Evolutionary conservation across 1,140 invertebrate genomes (phyloP).

Genomic region (Drosophila watanabei): DNA sequence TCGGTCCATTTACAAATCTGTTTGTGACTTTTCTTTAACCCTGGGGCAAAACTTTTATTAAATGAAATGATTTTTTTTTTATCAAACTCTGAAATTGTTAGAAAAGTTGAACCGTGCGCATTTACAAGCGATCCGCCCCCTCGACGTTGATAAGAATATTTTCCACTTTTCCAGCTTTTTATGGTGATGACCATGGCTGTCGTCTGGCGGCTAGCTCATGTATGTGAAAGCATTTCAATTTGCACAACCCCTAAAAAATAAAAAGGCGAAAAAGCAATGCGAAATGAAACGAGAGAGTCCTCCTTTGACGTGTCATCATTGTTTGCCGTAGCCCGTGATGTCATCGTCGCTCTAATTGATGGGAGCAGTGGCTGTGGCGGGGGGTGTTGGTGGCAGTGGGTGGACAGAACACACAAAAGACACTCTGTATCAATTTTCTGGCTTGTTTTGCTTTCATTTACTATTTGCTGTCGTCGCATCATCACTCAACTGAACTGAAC

Average conservation of each 20-base stretch:
- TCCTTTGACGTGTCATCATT: slow-evolving; percentile 50
- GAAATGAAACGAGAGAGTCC: slow-evolving; percentile 27
- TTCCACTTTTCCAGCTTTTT: slow-evolving; percentile 45
- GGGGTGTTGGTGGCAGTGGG: background rate
- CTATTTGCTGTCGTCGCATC: slow-evolving; percentile 55
- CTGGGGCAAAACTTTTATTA: background rate
- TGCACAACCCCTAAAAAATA: slow-evolving; percentile 23
- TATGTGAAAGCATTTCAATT: slow-evolving; percentile 60
- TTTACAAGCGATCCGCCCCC: slow-evolving; percentile 12
- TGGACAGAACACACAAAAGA: slow-evolving; percentile 30
- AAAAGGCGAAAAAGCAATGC: slow-evolving; percentile 11
- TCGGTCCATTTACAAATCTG: background rate
- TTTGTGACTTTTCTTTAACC: background rate
- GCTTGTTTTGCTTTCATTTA: slow-evolving; percentile 62
- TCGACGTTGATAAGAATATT: slow-evolving; percentile 32
- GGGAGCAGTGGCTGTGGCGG: slow-evolving; percentile 6
- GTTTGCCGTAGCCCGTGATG: slow-evolving; percentile 36
- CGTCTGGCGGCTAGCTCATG: slow-evolving; percentile 30
- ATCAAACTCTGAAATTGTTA: slow-evolving; percentile 6
- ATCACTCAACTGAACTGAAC: slow-evolving; percentile 23
- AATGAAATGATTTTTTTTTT: background rate
- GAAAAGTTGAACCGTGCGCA: slow-evolving; percentile 17
- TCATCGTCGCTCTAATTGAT: slow-evolving; percentile 45
- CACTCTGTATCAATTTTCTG: slow-evolving; percentile 68
- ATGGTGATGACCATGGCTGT: slow-evolving; percentile 40